phyloP scores from a whole-genome alignment of 2,888 invertebrate species.

The Athetis lepigone region DNA sequence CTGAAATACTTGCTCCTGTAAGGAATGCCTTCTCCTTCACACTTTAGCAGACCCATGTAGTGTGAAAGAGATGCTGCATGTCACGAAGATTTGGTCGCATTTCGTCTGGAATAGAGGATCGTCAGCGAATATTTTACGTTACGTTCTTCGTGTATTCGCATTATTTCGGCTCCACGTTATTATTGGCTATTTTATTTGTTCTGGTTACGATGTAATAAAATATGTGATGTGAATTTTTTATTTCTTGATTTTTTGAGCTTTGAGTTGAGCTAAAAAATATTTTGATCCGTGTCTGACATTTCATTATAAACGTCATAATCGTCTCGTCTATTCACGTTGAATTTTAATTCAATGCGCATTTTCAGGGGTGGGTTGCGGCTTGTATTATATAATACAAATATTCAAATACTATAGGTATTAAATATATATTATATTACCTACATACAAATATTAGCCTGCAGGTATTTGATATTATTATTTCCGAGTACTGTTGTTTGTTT shows the following conservation, averaged over 20 bases:
- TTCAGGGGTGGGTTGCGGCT: too few relatives aligned
- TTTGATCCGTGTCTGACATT: too few relatives aligned
- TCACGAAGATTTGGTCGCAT: slow-evolving; percentile 44
- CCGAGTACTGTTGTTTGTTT: too few relatives aligned
- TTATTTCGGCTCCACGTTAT: slow-evolving; percentile 27
- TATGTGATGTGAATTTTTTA: slow-evolving; percentile 6
- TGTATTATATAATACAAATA: too few relatives aligned
- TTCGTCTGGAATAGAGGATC: slow-evolving; percentile 33
- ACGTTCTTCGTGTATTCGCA: slow-evolving; percentile 31
- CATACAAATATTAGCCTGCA: too few relatives aligned
- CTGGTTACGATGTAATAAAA: slow-evolving; percentile 10
- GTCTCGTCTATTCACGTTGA: too few relatives aligned
- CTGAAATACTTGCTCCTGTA: slow-evolving; percentile 38
- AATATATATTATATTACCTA: too few relatives aligned
- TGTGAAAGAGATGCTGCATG: slow-evolving; percentile 39
- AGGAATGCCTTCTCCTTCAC: slow-evolving; percentile 43
- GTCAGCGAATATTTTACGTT: slow-evolving; percentile 36
- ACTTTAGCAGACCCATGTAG: background rate
- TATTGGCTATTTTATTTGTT: slow-evolving; percentile 24
- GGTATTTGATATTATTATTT: too few relatives aligned
- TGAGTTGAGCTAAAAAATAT: too few relatives aligned
- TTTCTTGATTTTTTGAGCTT: background rate
- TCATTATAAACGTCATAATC: too few relatives aligned
- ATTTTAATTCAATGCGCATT: too few relatives aligned
- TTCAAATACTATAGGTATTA: too few relatives aligned